Percentiles rank a stretch among this genome's conserved stretches.
These are phyloP conservation scores for Brachyptera putata DNA, from an alignment of 2,888 invertebrate species.

Conservation along the genomic window DNA sequence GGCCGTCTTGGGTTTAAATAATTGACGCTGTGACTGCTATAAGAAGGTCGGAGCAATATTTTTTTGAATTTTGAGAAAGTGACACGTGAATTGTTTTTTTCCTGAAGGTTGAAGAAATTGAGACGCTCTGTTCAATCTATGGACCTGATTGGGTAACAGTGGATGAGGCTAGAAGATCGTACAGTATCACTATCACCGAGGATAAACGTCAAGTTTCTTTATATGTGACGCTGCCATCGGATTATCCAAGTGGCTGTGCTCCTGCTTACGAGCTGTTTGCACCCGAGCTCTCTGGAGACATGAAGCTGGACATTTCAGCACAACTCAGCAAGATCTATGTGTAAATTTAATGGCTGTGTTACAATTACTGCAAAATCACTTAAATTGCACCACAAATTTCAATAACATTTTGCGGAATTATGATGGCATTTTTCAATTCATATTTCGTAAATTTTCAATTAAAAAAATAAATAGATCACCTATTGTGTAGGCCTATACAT, in stretches of 20 bases:
- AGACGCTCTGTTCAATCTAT: neutral
- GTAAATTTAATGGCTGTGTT: neutral
- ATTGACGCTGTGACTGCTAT: no score
- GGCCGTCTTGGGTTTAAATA: no score
- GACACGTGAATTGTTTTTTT: neutral
- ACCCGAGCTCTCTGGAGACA: neutral
- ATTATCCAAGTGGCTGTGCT: neutral
- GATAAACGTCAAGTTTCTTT: neutral
- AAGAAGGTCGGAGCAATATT: no score
- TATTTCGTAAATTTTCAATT: no score
- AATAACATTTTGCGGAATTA: slow-evolving; percentile 3
- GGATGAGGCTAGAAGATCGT: neutral
- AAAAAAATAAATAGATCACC: no score
- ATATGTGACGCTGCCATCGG: neutral
- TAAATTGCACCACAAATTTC: neutral
- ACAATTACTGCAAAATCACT: neutral
- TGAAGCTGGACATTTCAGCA: neutral
- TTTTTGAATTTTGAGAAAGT: no score
- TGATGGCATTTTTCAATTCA: no score
- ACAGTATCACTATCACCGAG: neutral
- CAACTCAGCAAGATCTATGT: neutral
- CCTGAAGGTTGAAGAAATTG: neutral
- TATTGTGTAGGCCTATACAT: no score
- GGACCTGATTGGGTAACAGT: neutral
- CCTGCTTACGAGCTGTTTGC: neutral